Evolutionary conservation across 1,140 invertebrate species (phyloP).

Genomic region (Drosophila sturtevanti): DNA sequence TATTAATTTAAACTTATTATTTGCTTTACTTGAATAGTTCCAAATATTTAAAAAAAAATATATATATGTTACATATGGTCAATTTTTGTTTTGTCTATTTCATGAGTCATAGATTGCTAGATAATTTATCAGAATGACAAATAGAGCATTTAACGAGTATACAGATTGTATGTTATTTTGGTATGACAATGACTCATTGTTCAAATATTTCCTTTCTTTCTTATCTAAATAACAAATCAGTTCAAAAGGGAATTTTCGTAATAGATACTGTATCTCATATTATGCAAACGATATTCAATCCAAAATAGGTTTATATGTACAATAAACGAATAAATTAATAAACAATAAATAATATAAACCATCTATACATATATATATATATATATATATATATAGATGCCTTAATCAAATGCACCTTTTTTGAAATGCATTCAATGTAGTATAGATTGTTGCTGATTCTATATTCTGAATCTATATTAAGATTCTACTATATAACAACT

Average conservation of each 20-base stretch:
- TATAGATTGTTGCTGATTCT: background rate
- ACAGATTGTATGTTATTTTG: background rate
- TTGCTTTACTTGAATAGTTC: background rate
- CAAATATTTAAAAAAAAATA: background rate
- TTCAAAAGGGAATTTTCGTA: background rate
- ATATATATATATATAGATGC: no score
- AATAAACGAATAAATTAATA: background rate
- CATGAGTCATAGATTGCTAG: conserved; percentile 1
- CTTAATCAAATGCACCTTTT: no score
- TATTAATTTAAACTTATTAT: no score
- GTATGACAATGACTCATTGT: background rate
- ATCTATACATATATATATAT: no score
- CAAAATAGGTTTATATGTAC: background rate
- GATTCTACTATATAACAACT: background rate
- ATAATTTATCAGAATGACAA: background rate
- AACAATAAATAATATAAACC: no score
- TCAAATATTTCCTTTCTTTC: background rate
- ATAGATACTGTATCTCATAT: background rate
- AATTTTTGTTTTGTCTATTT: background rate
- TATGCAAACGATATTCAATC: background rate
- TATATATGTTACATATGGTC: background rate
- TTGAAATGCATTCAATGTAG: no score
- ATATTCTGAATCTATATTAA: background rate
- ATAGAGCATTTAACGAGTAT: conserved; percentile 2
- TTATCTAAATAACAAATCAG: conserved; percentile 16